A percentile compares a stretch with the other conserved stretches of the same genome.
These are phyloP conservation scores for Cryptomyrus ogoouensis DNA, from an alignment of 2,113 vertebrate genomes.

Conservation along the genomic window DNA sequence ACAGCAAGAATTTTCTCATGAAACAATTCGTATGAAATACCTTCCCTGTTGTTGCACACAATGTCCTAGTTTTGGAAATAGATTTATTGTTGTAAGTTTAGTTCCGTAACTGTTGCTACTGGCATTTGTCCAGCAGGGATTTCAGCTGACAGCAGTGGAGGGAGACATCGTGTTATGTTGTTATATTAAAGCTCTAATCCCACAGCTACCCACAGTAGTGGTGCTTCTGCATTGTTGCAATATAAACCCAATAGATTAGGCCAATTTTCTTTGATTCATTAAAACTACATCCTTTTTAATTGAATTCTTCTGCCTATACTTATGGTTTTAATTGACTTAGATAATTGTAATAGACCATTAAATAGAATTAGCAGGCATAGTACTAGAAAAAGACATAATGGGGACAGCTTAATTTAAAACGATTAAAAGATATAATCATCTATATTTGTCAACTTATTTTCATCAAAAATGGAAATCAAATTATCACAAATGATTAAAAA, in stretches of 20 bases:
- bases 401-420: not conserved
- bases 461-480: not conserved
- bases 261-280: not conserved
- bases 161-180: not conserved
- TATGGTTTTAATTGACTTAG: not conserved
- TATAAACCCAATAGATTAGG: not conserved
- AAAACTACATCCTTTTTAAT: not conserved
- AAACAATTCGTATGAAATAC: not conserved
- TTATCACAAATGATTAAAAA: not conserved
- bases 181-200: not conserved
- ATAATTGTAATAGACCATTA: not conserved
- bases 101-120: not conserved
- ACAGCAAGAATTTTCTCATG: not conserved
- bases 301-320: not conserved
- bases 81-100: not conserved
- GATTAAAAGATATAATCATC: not conserved
- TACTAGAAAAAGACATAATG: not conserved
- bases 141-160: not conserved
- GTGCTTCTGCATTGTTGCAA: not conserved
- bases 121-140: not conserved
- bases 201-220: not conserved
- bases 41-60: not conserved
- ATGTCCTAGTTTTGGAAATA: not conserved
- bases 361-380: not conserved
- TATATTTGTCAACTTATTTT: not conserved